Conservation (phyloP, 2,797 vertebrate genomes). For the Peromyscus melanophrys region DNA sequence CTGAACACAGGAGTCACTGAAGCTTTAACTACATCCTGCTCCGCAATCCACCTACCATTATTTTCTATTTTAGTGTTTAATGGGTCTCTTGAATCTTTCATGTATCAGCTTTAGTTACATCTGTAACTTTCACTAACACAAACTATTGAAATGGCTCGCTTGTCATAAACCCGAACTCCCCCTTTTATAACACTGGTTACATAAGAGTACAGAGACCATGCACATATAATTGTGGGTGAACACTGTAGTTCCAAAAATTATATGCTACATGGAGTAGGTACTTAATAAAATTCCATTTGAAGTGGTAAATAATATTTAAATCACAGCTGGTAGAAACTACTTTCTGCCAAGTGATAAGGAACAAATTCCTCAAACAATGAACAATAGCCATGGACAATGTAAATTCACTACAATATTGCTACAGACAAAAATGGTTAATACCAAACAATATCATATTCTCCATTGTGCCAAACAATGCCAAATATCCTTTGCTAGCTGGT, state of each 20-base stretch:
- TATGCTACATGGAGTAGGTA: neutral
- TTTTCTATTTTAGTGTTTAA: neutral
- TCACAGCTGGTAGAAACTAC: neutral
- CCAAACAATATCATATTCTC: neutral
- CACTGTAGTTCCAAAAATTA: neutral
- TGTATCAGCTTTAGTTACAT: neutral
- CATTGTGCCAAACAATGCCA: neutral
- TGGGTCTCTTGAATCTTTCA: neutral
- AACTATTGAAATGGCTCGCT: neutral
- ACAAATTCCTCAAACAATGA: neutral
- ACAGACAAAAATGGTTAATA: neutral
- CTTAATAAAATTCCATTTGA: neutral
- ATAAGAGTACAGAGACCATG: neutral
- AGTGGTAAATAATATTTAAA: slow-evolving; percentile 25
- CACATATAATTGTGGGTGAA: neutral
- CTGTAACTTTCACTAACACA: neutral
- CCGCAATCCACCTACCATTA: neutral
- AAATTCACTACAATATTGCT: neutral
- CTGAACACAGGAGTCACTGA: neutral
- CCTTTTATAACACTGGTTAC: neutral
- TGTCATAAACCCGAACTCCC: neutral
- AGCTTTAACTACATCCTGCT: neutral
- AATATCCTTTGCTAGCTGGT: neutral
- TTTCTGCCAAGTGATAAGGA: neutral
- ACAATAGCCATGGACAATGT: neutral